phyloP scores from a whole-genome alignment of 2,797 vertebrate genomes.

The Anabacerthia variegaticeps region DNA sequence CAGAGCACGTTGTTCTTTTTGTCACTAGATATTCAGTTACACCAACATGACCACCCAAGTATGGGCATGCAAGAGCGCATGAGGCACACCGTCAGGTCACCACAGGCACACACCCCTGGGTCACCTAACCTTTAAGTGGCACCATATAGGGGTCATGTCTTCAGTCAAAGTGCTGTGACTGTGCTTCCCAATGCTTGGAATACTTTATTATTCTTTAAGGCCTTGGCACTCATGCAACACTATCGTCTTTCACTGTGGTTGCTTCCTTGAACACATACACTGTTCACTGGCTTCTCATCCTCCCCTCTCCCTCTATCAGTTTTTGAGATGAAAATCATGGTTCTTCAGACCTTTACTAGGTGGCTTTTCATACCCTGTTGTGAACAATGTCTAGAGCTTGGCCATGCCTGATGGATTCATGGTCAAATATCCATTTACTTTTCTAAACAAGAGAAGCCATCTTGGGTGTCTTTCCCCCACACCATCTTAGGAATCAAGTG shows the following conservation, averaged over 20 bases:
- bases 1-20: background rate
- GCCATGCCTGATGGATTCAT: background rate
- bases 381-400: background rate
- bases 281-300: background rate
- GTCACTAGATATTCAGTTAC: background rate
- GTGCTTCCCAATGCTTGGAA: background rate
- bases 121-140: background rate
- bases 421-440: background rate
- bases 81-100: background rate
- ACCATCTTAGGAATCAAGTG: background rate
- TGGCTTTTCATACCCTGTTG: background rate
- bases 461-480: fast-evolving
- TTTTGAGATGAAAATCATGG: background rate
- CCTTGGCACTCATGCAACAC: background rate
- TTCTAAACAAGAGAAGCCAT: background rate
- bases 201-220: background rate
- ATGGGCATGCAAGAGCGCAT: background rate
- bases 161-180: background rate
- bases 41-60: background rate
- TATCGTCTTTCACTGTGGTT: background rate
- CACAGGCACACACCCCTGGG: background rate
- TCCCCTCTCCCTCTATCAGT: fast-evolving
- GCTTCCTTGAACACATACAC: background rate
- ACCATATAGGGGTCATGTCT: fast-evolving
- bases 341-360: background rate